Conservation (phyloP, 2,113 vertebrate species). For the Planiliza haematocheilus region DNA sequence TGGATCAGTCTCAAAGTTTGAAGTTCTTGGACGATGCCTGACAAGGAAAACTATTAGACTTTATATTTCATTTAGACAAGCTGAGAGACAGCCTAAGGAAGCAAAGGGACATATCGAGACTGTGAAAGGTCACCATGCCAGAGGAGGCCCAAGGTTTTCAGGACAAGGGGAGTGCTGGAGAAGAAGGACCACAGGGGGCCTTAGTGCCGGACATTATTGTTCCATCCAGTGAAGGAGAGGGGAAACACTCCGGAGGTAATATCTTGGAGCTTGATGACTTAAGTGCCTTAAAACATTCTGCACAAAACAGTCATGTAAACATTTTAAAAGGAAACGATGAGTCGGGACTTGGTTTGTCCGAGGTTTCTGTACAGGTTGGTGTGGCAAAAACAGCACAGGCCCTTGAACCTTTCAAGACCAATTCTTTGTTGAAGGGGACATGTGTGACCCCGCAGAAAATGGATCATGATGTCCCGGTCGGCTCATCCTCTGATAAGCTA, state of each 20-base stretch:
- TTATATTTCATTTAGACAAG: slow-evolving; percentile 15
- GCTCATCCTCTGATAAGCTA: not conserved
- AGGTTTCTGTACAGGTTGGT: slow-evolving; percentile 51
- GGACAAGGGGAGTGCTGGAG: not conserved
- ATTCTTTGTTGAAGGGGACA: slow-evolving; percentile 13
- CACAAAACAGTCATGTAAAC: not conserved
- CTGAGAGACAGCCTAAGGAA: not conserved
- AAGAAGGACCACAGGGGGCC: not conserved
- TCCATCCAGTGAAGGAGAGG: not conserved
- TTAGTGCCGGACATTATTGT: slow-evolving; percentile 30
- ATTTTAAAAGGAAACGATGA: not conserved
- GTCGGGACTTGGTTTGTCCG: slow-evolving; percentile 11
- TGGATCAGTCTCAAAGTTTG: not conserved
- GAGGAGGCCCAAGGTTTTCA: slow-evolving; percentile 29
- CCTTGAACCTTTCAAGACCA: slow-evolving; percentile 36
- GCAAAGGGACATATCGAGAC: slow-evolving; percentile 10
- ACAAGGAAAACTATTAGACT: not conserved
- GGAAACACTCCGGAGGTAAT: not conserved
- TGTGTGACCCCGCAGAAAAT: not conserved
- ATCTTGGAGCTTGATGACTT: slow-evolving; percentile 52
- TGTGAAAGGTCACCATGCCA: slow-evolving; percentile 47
- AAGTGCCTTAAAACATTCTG: not conserved
- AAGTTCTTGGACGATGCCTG: not conserved
- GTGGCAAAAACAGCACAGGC: slow-evolving; percentile 43
- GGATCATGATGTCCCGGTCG: not conserved